phyloP scores from a whole-genome alignment of 2,888 invertebrate species.

The Phyllotreta cruciferae region DNA sequence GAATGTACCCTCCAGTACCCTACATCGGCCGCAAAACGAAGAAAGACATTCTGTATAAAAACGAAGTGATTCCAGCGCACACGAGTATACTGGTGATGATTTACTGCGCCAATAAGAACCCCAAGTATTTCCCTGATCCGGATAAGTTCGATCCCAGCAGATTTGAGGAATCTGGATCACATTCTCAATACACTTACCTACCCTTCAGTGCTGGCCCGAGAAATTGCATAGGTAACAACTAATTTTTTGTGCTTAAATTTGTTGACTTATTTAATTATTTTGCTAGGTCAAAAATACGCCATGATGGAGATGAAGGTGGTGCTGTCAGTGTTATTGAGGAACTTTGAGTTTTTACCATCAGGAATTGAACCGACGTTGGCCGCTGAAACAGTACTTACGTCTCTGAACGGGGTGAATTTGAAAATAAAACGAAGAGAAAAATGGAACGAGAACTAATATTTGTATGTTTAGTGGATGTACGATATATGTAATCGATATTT shows the following conservation, averaged over 20 bases:
- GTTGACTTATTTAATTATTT: slow-evolving; percentile 5
- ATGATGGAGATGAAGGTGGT: slow-evolving; percentile 65
- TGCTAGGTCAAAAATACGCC: slow-evolving; percentile 58
- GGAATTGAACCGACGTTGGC: slow-evolving; percentile 33
- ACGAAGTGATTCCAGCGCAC: slow-evolving; percentile 53
- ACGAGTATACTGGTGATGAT: slow-evolving; percentile 59
- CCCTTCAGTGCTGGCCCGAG: slow-evolving; percentile 72
- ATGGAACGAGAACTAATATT: not conserved
- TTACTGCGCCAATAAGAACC: slow-evolving; percentile 61
- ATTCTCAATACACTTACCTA: slow-evolving; percentile 62
- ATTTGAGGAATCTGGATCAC: slow-evolving; percentile 58
- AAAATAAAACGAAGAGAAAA: slow-evolving; percentile 29
- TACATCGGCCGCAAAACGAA: slow-evolving; percentile 13
- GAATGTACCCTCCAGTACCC: slow-evolving; percentile 35
- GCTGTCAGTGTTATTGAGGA: slow-evolving; percentile 63
- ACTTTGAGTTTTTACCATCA: slow-evolving; percentile 54
- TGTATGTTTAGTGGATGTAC: too few relatives aligned
- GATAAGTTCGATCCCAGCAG: slow-evolving; percentile 64
- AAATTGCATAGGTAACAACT: slow-evolving; percentile 64
- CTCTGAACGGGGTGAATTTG: slow-evolving; percentile 39
- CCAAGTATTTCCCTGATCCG: slow-evolving; percentile 64
- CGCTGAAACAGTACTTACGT: slow-evolving; percentile 38
- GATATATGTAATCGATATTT: too few relatives aligned
- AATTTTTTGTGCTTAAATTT: not conserved
- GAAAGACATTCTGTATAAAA: slow-evolving; percentile 33